Percentiles rank a stretch among this genome's conserved stretches.
phyloP scores from a whole-genome alignment of 1,140 invertebrate genomes.

The Lanistes nyassanus region DNA sequence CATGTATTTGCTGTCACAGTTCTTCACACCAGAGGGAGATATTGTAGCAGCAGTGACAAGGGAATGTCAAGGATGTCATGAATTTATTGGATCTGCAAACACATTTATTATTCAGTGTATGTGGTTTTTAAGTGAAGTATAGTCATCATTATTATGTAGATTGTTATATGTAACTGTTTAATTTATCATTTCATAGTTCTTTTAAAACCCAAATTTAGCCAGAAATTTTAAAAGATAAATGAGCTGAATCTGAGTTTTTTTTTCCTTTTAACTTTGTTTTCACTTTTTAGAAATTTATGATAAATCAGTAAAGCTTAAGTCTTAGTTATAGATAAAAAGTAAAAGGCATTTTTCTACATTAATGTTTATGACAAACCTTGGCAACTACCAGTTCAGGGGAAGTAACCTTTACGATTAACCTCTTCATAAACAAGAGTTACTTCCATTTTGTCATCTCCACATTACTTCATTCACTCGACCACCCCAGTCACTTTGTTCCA shows the following conservation, averaged over 20 bases:
- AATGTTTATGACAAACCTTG: neutral
- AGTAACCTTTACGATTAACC: neutral
- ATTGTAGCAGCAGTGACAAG: constrained; percentile 15
- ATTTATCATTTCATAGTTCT: neutral
- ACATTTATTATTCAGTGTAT: constrained; percentile 22
- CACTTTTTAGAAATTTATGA: no score
- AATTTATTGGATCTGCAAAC: constrained; percentile 23
- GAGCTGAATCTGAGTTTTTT: no score
- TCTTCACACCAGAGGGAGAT: constrained; percentile 7
- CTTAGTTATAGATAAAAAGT: neutral
- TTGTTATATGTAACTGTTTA: neutral
- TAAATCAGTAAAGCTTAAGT: neutral
- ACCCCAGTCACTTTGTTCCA: no score
- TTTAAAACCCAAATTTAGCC: neutral
- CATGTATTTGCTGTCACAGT: neutral
- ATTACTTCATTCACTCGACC: no score
- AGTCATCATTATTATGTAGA: neutral
- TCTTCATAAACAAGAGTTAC: neutral
- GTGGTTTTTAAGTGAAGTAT: neutral
- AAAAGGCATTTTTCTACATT: neutral
- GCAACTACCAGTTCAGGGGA: neutral
- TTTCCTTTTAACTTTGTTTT: neutral
- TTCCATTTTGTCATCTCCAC: no score
- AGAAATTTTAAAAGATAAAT: neutral
- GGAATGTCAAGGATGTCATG: constrained; percentile 18